These are phyloP conservation scores for Mythimna albipuncta DNA, from an alignment of 2,888 invertebrate genomes.

Conservation along the genomic window DNA sequence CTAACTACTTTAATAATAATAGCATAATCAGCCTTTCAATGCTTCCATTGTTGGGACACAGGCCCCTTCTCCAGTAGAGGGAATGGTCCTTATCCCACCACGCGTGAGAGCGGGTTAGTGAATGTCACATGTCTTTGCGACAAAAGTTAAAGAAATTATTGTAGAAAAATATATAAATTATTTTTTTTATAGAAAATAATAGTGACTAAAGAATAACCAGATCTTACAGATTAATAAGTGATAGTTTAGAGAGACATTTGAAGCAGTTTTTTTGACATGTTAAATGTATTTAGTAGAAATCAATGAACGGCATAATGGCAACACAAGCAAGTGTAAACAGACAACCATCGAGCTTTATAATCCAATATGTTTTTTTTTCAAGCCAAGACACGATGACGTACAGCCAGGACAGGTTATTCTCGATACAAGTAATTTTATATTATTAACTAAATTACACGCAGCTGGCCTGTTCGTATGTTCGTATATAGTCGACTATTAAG, in stretches of 20 bases:
- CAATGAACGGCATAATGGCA: conserved; percentile 25
- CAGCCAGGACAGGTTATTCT: conserved; percentile 74
- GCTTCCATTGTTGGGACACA: no score
- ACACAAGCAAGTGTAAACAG: conserved; percentile 55
- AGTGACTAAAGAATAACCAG: background rate
- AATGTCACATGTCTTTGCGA: no score
- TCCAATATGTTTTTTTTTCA: conserved; percentile 55
- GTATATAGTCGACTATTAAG: conserved; percentile 77
- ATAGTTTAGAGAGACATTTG: background rate
- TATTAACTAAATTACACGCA: conserved; percentile 86
- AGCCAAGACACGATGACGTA: conserved; percentile 62
- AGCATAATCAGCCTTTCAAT: no score
- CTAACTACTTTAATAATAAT: no score
- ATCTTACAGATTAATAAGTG: background rate
- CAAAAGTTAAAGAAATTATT: background rate
- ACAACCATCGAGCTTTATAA: conserved; percentile 47
- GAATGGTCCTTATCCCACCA: no score
- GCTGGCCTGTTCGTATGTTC: conserved; percentile 72
- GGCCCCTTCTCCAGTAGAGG: no score
- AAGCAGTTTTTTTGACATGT: background rate
- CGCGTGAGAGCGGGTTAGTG: no score
- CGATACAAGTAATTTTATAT: conserved; percentile 83
- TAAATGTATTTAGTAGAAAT: conserved; percentile 7
- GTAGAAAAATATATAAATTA: background rate
- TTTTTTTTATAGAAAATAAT: background rate